Evolutionary conservation across 2,888 invertebrate species (phyloP).

Genomic region (Lithosia quadra): DNA sequence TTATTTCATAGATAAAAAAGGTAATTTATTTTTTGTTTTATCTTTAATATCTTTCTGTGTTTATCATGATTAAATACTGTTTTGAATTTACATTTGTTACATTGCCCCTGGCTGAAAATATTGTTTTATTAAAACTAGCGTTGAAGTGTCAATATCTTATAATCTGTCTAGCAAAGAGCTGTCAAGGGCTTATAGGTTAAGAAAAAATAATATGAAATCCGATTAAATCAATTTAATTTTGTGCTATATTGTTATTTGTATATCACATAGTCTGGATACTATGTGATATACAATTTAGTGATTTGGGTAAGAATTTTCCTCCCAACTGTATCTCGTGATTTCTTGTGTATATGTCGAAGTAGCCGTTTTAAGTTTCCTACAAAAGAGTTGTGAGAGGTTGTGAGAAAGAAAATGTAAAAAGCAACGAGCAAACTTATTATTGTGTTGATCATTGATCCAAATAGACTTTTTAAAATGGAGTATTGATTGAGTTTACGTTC

Average conservation of each 20-base stretch:
- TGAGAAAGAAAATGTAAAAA: conserved; percentile 2
- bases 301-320: not conserved
- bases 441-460: not conserved
- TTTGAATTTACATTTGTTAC: not conserved
- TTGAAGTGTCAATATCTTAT: not conserved
- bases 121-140: conserved; percentile 3
- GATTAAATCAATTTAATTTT: not conserved
- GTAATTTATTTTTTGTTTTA: not conserved
- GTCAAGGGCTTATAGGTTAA: not conserved
- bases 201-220: not conserved
- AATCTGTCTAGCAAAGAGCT: not conserved
- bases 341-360: not conserved
- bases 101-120: not conserved
- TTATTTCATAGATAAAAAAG: too few relatives aligned
- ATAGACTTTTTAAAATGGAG: not conserved
- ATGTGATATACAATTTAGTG: too few relatives aligned
- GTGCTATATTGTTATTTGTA: not conserved
- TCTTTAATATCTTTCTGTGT: not conserved
- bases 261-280: too few relatives aligned
- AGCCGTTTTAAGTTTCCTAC: not conserved
- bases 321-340: not conserved
- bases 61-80: not conserved
- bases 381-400: too few relatives aligned
- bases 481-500: not conserved
- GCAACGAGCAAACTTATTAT: too few relatives aligned